Evolutionary conservation across 2,797 vertebrate species (phyloP), one percentile per base, ranked within the genome.

Genomic region (Parotocinclus haroldoi): DNA sequence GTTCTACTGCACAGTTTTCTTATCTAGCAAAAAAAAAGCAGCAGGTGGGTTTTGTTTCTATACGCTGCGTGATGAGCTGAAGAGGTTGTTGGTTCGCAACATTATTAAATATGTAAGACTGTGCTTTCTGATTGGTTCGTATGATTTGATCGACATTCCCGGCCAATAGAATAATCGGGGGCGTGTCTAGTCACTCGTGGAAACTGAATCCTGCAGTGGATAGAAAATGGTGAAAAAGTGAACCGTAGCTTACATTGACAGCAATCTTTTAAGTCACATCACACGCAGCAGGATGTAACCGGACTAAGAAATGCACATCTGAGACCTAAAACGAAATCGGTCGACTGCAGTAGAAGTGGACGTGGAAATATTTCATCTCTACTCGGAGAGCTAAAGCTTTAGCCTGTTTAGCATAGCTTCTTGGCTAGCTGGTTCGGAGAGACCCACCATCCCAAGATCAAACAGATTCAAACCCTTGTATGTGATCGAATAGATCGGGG

Each of bases 191-290:
- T 61, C 66, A 69, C 70, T 77, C 64, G 67, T 75, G 72, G 63
- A 76, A 57, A 63, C 38, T 45, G 58, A 54, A 72, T 73, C 63
- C 76, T 76, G 76, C 76, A 27, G 49, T 59, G 66, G 42, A 73
- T 63, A 60, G 46, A 67, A 67, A 76, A 74, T 66, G 44, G 44
- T 13, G 44, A 50, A 59, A 66, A 74, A 53, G 13, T 45, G 53
- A 42, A 18, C 54, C 48, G 27, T 67, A 72, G 75, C 58, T 42
- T 58, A n/a, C 54, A 52, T 51, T 67, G 65, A 52, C 14, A 12
- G 19, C 36, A 52, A 50, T 39, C 39, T 49, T 27, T 42, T 66
- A 12, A 51, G 55, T 46, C 39, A 18, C 3, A 44, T 19, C 27
- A 67, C 18, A 50, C 45, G 58, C 8, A 64, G 37, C 50, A 56